Base-by-base conservation (phyloP, 2,888 invertebrate genomes). In the Omphaloscelis lunosa region DNA sequence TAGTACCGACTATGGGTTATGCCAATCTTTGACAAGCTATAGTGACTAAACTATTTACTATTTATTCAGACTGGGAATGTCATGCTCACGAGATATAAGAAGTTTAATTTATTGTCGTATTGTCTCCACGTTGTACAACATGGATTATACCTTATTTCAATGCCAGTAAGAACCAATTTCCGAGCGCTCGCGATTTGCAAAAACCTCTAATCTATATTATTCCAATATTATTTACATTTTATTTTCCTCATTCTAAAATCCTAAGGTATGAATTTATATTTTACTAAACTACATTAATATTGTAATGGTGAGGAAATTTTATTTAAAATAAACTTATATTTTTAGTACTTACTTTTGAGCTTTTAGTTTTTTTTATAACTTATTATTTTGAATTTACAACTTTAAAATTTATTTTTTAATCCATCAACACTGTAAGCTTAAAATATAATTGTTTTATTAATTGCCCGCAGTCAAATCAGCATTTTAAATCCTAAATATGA, bases 291-390 rank as follows among this genome's bases (percentile, higher is more conserved):
- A 72, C 68, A 20, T 27, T 34, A 34, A 23, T 69, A 62, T 58
- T 75, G 68, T 74, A 63, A 73, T 27, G 15, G 27, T 62, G 79
- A 65, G 27, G 20, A 58, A 41, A 65, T 27, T 15, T 34, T 79
- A 61, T 71, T 79, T 59, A 66, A 69, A 82, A 83, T 83, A 82
- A 82, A 82, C 69, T 17, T 51, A 51, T 75, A 72, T 75, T 83
- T 77, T 82, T 72, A 72, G 72, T 72, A 83, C 51, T n/a, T 75
- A 68, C 20, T 27, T 59, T 11, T 71, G 27, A 17, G 34, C 8
- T 71, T 66, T 56, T 53, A 51, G 29, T n/a, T 41, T 23, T 23
- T 9, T 53, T 9, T 53, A 23, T 20, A 59, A 61, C 29, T 59
- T 20, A 34, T 34, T 34, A 34, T 20, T n/a, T 53, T 73, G 8